These are phyloP conservation scores for Orthosia gothica DNA, from an alignment of 2,888 invertebrate genomes.

Conservation along the genomic window DNA sequence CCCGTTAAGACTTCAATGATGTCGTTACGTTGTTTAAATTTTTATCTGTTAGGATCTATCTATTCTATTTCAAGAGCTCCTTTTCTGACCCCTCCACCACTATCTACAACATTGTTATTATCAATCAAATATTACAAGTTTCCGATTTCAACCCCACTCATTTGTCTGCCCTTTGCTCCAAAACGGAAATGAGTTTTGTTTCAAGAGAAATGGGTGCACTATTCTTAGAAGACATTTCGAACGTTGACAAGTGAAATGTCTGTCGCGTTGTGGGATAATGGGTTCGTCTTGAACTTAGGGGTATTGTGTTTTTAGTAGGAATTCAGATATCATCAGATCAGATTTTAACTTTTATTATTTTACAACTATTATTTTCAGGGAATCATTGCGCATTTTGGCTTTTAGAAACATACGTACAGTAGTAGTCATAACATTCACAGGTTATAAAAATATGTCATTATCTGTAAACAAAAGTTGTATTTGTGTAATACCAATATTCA, in stretches of 20 bases:
- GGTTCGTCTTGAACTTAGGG: background rate
- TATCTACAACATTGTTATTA: slow-evolving; percentile 8
- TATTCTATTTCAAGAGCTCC: background rate
- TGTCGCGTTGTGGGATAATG: slow-evolving; percentile 5
- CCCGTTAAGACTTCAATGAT: too few species aligned
- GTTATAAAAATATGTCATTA: too few species aligned
- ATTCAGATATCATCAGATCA: background rate
- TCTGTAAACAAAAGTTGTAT: too few species aligned
- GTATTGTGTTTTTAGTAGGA: background rate
- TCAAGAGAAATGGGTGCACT: slow-evolving; percentile 25
- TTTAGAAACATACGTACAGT: too few species aligned
- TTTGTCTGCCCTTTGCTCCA: slow-evolving; percentile 31
- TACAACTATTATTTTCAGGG: too few species aligned
- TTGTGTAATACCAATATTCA: too few species aligned
- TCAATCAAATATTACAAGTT: background rate
- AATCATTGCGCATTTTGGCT: too few species aligned
- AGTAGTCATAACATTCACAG: too few species aligned
- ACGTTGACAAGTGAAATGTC: slow-evolving; percentile 40
- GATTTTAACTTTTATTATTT: too few species aligned
- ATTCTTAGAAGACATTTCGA: slow-evolving; percentile 38
- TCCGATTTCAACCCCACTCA: slow-evolving; percentile 1
- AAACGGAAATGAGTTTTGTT: slow-evolving; percentile 45
- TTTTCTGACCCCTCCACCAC: background rate
- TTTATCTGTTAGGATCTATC: background rate
- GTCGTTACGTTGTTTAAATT: background rate